Percentiles rank a stretch among this genome's conserved stretches.
Evolutionary conservation across 2,888 invertebrate genomes (phyloP).

Genomic region (Coenonympha arcania): DNA sequence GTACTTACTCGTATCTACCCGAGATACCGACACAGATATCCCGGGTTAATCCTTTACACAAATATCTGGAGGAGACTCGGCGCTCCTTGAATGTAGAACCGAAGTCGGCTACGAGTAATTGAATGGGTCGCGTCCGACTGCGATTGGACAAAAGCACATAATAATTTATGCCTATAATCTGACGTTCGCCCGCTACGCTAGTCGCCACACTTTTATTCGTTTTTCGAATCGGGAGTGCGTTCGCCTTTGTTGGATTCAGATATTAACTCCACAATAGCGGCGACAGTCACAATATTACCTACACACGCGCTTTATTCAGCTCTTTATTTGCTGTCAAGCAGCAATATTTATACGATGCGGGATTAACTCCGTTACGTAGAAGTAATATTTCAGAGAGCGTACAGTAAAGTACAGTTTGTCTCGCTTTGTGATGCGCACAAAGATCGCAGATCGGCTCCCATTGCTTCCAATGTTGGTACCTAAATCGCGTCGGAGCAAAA

Average conservation of each 20-base stretch:
- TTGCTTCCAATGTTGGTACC: no score
- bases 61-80: slow-evolving; percentile 72
- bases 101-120: slow-evolving; percentile 56
- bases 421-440: slow-evolving; percentile 20
- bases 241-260: slow-evolving; percentile 58
- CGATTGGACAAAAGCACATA: slow-evolving; percentile 70
- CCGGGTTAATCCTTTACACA: slow-evolving; percentile 71
- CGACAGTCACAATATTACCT: slow-evolving; percentile 66
- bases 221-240: slow-evolving; percentile 55
- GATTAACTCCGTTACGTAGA: slow-evolving; percentile 36
- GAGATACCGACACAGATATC: slow-evolving; percentile 73
- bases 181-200: slow-evolving; percentile 55
- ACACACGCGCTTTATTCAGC: slow-evolving; percentile 50
- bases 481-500: slow-evolving; percentile 4
- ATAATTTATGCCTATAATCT: slow-evolving; percentile 74
- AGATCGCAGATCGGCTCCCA: slow-evolving; percentile 13
- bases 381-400: slow-evolving; percentile 22
- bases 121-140: slow-evolving; percentile 51
- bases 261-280: slow-evolving; percentile 58
- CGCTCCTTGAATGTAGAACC: slow-evolving; percentile 61
- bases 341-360: slow-evolving; percentile 49
- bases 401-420: slow-evolving; percentile 26
- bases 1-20: slow-evolving; percentile 74
- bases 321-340: slow-evolving; percentile 51
- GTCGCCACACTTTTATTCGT: slow-evolving; percentile 54